Conservation (phyloP, 2,888 invertebrate species). For the Ormyrus rosae region DNA sequence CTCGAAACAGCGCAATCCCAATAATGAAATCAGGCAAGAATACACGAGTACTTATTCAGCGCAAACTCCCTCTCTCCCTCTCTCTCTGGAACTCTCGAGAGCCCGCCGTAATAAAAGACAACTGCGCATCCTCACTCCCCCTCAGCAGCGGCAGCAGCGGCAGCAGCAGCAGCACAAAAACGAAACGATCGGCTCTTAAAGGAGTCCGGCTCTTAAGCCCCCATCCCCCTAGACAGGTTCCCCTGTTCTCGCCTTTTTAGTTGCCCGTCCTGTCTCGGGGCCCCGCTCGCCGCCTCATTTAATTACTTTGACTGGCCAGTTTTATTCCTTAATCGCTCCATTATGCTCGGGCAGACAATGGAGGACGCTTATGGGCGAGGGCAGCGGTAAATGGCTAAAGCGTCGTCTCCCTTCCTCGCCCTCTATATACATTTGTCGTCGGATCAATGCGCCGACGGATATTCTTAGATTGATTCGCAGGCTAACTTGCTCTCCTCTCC, state of each 20-base stretch:
- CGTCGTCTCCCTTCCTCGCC: neutral
- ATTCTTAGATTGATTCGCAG: slow-evolving; percentile 18
- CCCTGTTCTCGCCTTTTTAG: slow-evolving; percentile 53
- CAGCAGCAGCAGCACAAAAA: neutral
- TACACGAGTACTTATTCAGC: slow-evolving; percentile 13
- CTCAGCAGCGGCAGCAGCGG: neutral
- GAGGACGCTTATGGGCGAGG: slow-evolving; percentile 1
- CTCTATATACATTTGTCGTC: neutral
- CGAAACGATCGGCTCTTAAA: slow-evolving; percentile 44
- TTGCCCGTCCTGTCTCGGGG: slow-evolving; percentile 45
- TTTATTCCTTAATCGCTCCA: slow-evolving; percentile 57
- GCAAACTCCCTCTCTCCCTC: neutral
- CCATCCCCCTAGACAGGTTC: slow-evolving; percentile 15
- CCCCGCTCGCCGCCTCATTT: slow-evolving; percentile 44
- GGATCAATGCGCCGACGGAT: slow-evolving; percentile 27
- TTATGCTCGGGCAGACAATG: slow-evolving; percentile 52
- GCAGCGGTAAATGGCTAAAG: slow-evolving; percentile 21
- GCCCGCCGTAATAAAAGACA: slow-evolving; percentile 29
- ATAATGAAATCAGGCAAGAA: slow-evolving; percentile 40
- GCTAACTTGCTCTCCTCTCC: slow-evolving; percentile 34
- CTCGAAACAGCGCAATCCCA: slow-evolving; percentile 15
- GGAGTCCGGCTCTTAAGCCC: slow-evolving; percentile 34
- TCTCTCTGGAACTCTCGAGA: neutral
- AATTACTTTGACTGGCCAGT: slow-evolving; percentile 53
- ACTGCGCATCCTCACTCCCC: slow-evolving; percentile 8